phyloP scores from a whole-genome alignment of 2,797 vertebrate species.

The Danionella dracula region DNA sequence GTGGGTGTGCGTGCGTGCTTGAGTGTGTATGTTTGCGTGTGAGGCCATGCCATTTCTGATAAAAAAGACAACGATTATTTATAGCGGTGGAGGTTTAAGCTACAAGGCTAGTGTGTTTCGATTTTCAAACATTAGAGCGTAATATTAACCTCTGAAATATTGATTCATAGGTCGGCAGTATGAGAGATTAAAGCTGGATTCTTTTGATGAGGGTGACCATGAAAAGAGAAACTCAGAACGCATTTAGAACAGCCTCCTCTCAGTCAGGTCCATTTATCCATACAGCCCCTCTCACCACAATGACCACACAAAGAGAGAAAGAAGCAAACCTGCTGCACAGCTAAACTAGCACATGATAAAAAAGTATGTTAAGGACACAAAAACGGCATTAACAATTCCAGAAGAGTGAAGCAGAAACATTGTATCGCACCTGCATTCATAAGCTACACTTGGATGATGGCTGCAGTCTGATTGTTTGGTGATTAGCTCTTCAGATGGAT shows the following conservation, averaged over 20 bases:
- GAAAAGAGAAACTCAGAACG: constrained; percentile 26
- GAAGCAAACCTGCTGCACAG: background rate
- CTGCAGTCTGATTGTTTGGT: background rate
- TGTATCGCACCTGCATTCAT: constrained; percentile 10
- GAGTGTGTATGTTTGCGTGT: too few relatives aligned
- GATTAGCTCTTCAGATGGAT: constrained; percentile 7
- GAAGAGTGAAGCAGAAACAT: background rate
- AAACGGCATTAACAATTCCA: background rate
- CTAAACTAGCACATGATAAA: background rate
- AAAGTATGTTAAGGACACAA: background rate
- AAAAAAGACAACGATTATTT: constrained; percentile 16
- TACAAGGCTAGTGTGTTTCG: constrained; percentile 18
- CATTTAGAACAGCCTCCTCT: constrained; percentile 34
- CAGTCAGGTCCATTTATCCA: constrained; percentile 33
- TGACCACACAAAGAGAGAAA: background rate
- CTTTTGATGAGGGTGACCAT: constrained; percentile 30
- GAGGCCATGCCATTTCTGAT: constrained; percentile 6
- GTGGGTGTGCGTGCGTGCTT: too few relatives aligned
- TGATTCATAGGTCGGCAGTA: constrained; percentile 48
- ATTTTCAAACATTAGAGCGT: constrained; percentile 51
- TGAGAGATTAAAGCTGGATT: constrained; percentile 42
- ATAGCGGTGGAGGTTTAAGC: constrained; percentile 15
- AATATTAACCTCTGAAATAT: constrained; percentile 49
- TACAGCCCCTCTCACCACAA: background rate
- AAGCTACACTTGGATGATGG: background rate